Base-by-base conservation (phyloP, 1,140 invertebrate genomes). In the Planococcus citri region DNA sequence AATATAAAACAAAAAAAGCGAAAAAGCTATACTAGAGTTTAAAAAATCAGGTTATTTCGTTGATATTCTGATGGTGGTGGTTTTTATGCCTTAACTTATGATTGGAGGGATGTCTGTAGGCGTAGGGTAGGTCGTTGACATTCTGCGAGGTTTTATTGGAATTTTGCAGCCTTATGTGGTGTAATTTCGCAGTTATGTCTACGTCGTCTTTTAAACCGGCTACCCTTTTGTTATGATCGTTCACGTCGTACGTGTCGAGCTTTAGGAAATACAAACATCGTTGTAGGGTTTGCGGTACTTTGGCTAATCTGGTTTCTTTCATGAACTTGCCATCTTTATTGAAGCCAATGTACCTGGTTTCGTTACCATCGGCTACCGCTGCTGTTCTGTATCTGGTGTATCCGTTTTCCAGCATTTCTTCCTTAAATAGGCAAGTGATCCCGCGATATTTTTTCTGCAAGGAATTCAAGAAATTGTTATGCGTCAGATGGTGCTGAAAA, bases 231-330 rank as follows among this genome's bases (percentile, higher is more conserved):
- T 84, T 83, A 75, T 83, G 82, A 14, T 79, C 76, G 58, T 76
- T 74, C 73, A 83, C 82, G 73, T 78, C 77, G 72, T 79, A 79
- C 64, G 79, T 77, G 71, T 81, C 81, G 70, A 78, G 78, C 75
- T 83, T 83, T 41, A 83, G 77, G 78, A 83, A 82, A 73, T 81
- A 81, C 75, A 79, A 78, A 74, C 82, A 82, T 71, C 80, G 77
- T 60, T 78, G 77, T 21, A 77, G 72, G n/a, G 20, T 76, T 76
- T 6, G 73, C 76, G 38, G 77, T 77, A 70, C 77, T 29, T 8
- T 70, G 33, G n/a, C 27, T 22, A 38, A 22, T 70, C 41, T 71
- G 70, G 38, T 69, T 57, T 22, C 68, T 60, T 70, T 78, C 75
- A 81, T 79, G 70, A 78, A 81, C 71, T 77, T 77, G 1, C 82